Evolutionary conservation across 1,140 invertebrate species (phyloP).

Genomic region (Neodiprion pinetum): DNA sequence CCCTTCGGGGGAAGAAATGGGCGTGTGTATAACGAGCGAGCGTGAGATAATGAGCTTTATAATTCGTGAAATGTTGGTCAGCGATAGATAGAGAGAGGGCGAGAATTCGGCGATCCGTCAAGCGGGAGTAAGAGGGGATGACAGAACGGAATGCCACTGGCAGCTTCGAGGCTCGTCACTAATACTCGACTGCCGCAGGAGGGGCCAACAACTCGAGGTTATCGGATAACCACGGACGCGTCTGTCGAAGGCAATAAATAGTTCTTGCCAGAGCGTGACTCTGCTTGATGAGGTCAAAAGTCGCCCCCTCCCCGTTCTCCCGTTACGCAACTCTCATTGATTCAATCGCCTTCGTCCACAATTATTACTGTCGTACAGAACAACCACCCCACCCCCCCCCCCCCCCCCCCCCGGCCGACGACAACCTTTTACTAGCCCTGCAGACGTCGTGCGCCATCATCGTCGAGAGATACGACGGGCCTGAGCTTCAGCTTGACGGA

Average conservation of each 20-base stretch:
- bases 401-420: no score
- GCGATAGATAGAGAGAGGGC: not conserved
- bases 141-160: not conserved
- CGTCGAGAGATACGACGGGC: no score
- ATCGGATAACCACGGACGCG: not conserved
- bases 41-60: no score
- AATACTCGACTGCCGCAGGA: not conserved
- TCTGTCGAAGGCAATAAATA: conserved; percentile 2
- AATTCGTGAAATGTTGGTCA: not conserved
- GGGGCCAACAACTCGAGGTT: not conserved
- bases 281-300: conserved; percentile 3
- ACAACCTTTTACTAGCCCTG: not conserved
- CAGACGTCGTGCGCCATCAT: no score
- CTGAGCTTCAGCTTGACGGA: no score
- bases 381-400: not conserved
- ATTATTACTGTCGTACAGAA: not conserved
- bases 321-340: conserved; percentile 3
- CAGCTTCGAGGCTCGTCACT: not conserved
- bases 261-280: conserved; percentile 4
- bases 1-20: no score
- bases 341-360: not conserved
- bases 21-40: no score
- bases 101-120: not conserved
- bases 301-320: not conserved
- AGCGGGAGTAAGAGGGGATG: not conserved